Conservation (phyloP, 2,113 vertebrate species). For the Eulacestoma nigropectus region DNA sequence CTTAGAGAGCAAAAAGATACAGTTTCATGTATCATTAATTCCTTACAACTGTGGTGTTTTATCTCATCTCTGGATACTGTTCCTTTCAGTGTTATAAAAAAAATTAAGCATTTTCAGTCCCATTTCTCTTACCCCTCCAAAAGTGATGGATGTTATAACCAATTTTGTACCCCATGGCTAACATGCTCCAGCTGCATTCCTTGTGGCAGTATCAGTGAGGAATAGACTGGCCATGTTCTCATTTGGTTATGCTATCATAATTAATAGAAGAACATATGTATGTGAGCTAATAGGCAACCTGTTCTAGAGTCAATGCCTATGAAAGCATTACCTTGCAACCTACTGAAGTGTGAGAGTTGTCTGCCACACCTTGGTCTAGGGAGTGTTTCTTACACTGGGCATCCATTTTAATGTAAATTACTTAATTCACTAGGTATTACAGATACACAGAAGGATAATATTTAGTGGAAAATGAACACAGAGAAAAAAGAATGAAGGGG, state of each 20-base stretch:
- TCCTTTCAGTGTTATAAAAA: background rate
- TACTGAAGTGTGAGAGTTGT: background rate
- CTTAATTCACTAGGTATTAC: background rate
- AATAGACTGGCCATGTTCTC: background rate
- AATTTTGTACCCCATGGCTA: background rate
- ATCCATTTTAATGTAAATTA: background rate
- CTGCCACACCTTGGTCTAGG: background rate
- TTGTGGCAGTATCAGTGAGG: background rate
- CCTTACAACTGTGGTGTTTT: background rate
- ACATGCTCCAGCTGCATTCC: background rate
- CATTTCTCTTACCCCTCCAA: background rate
- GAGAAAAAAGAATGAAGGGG: background rate
- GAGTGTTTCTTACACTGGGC: background rate
- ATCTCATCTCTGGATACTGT: background rate
- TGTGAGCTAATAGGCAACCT: background rate
- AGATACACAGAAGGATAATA: background rate
- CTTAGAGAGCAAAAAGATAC: background rate
- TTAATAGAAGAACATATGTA: background rate
- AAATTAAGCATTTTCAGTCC: background rate
- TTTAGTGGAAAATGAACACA: background rate
- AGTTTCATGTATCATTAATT: slow-evolving; percentile 19
- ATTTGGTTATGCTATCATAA: background rate
- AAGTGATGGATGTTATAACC: background rate
- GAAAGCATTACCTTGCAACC: background rate
- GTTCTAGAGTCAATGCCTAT: background rate